Evolutionary conservation across 2,888 invertebrate genomes (phyloP), one percentile per base, ranked within the genome.

Genomic region (Nematopogon swammerdamellus): DNA sequence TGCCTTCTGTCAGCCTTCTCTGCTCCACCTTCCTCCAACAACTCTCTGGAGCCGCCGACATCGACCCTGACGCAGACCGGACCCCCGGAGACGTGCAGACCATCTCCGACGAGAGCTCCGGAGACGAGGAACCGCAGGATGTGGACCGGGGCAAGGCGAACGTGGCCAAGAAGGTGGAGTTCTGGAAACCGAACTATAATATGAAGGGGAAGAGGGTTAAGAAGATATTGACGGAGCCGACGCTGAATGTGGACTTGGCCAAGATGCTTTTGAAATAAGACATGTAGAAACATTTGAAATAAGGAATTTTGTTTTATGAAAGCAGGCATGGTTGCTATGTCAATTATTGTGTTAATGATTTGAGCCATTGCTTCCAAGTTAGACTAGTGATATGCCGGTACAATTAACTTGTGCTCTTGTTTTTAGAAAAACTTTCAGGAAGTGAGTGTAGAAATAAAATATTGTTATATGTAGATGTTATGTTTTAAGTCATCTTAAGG

Each of bases 191-290:
- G 0, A 75, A 80, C 49, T 72, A 74, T 45, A 65, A 67, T 20
- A 64, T 82, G 0, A 72, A 82, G 56, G 76, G 80, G 54, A 80
- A 81, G 55, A 67, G 73, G 52, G 57, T 74, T 1, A 63, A 61
- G 19, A 76, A 69, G 67, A 65, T 82, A 17, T 60, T 65, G 42
- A 63, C 62, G 44, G 65, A 67, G 57, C 65, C 69, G 2, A 14
- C n/a, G 36, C 8, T 36, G 8, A 14, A 3, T 36, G 4, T 36
- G 36, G 36, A 36, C 4, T 14, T 14, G 36, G 4, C 11, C 6
- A 36, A 36, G 14, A 14, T 4, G 3, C 4, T 36, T 36, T 36
- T 36, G 8, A 14, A 36, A 14, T 36, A 14, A 36, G 25, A n/a
- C n/a, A n/a, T n/a, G n/a, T n/a, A n/a, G n/a, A n/a, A n/a, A n/a